Base-by-base conservation (phyloP, 2,888 invertebrate genomes). In the Hypsopygia costalis region DNA sequence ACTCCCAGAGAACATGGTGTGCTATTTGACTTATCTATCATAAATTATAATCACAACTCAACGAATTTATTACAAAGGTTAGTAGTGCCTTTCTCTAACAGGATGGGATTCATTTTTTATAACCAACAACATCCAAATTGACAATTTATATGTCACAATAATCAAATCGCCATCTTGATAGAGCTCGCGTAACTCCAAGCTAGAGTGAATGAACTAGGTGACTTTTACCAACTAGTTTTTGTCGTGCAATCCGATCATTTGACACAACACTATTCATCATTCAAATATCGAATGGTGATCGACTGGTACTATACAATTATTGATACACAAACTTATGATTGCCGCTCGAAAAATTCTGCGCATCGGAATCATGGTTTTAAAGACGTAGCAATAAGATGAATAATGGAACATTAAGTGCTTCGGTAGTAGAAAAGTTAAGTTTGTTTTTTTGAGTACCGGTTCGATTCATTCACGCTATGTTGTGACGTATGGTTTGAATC, bases 141-240 rank as follows among this genome's bases (percentile, higher is more conserved):
- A 3, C 16, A 16, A 3, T 16, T 16, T 16, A 16, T 16, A 16
- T 16, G 16, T 16, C 16, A 16, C 16, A 3, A 16, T 16, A 16
- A 16, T 16, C 16, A 16, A 2, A 16, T 16, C 16, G 4, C 16
- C 16, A 16, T 16, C 16, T 16, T 16, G 16, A 16, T 16, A 16
- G 4, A 4, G 16, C 16, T 4, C 16, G 16, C 16, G 16, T 16
- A 16, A 16, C 16, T 16, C 16, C 2, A 16, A 16, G 16, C 16
- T 16, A 3, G 25, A 25, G 51, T 51, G 51, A 51, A 51, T 51
- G 51, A 51, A 51, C 51, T 40, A 40, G 43, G 41, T 43, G 46
- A 51, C 51, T 51, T 51, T 51, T 51, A 51, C 51, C 46, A 48
- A 51, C 51, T 43, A 43, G 47, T 51, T 51, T 47, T 51, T 51